Conservation (phyloP, 2,888 invertebrate species). For the Celastrina argiolus region DNA sequence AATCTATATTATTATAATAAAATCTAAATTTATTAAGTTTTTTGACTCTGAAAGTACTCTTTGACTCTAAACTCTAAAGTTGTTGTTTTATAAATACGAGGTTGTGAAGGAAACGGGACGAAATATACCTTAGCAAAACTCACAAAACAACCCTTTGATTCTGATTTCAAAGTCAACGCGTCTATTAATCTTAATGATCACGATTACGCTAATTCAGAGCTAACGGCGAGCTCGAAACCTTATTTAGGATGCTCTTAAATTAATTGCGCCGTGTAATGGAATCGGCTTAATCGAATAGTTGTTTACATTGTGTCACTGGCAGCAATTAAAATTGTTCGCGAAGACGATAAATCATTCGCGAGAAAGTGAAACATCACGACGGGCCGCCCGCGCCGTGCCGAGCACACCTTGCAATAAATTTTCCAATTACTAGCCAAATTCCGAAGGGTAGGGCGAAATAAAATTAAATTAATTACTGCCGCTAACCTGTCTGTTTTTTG, state of each 20-base stretch:
- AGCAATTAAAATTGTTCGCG: conserved; percentile 76
- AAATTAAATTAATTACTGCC: conserved; percentile 68
- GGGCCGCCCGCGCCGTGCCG: conserved; percentile 28
- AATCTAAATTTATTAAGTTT: no score
- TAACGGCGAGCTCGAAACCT: conserved; percentile 34
- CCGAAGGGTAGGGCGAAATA: conserved; percentile 59
- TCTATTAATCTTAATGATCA: conserved; percentile 22
- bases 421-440: conserved; percentile 71
- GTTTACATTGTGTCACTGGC: conserved; percentile 75
- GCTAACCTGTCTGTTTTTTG: conserved; percentile 24
- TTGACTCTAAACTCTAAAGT: no score
- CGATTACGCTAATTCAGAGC: conserved; percentile 22
- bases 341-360: conserved; percentile 73
- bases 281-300: conserved; percentile 78
- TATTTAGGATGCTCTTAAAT: conserved; percentile 59
- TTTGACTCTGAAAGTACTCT: no score
- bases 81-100: no score
- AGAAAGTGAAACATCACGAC: conserved; percentile 74
- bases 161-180: conserved; percentile 9
- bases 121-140: not conserved
- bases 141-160: not conserved
- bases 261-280: conserved; percentile 69
- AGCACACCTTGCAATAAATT: conserved; percentile 76
- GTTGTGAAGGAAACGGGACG: not conserved
- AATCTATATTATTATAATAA: no score